phyloP scores from a whole-genome alignment of 2,113 vertebrate species.

The Zonotrichia leucophrys region DNA sequence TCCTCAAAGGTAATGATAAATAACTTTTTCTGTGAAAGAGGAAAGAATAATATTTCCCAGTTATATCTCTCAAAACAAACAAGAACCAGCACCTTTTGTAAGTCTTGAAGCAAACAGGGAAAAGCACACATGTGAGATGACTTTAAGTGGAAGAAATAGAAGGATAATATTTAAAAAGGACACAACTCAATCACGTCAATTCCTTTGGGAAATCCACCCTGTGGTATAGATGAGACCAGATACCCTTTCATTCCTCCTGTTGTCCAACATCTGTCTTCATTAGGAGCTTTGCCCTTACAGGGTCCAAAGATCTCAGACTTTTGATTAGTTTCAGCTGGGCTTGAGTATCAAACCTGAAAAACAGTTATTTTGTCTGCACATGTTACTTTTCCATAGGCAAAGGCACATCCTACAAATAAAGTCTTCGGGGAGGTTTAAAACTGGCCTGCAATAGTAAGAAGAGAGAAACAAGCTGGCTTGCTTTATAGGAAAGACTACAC shows the following conservation, averaged over 20 bases:
- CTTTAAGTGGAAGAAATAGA: neutral
- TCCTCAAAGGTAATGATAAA: neutral
- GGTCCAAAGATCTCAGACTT: neutral
- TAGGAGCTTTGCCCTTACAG: neutral
- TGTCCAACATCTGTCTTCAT: neutral
- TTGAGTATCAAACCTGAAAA: neutral
- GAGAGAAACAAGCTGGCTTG: constrained; percentile 35
- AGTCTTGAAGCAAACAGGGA: neutral
- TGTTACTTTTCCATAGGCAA: neutral
- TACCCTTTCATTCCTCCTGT: neutral
- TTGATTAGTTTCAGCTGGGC: constrained; percentile 47
- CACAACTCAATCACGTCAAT: neutral
- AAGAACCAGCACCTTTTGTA: neutral
- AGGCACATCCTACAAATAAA: constrained; percentile 32
- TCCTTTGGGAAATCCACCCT: neutral
- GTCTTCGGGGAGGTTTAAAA: constrained; percentile 42
- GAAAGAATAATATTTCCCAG: neutral
- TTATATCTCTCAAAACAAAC: neutral
- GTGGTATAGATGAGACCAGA: neutral
- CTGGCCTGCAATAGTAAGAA: neutral
- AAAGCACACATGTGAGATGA: neutral
- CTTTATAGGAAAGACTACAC: neutral
- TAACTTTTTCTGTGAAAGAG: neutral
- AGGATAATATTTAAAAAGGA: neutral
- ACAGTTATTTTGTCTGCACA: constrained; percentile 20